Evolutionary conservation across 2,113 vertebrate genomes (phyloP).

Genomic region (Lampris megalopsis): DNA sequence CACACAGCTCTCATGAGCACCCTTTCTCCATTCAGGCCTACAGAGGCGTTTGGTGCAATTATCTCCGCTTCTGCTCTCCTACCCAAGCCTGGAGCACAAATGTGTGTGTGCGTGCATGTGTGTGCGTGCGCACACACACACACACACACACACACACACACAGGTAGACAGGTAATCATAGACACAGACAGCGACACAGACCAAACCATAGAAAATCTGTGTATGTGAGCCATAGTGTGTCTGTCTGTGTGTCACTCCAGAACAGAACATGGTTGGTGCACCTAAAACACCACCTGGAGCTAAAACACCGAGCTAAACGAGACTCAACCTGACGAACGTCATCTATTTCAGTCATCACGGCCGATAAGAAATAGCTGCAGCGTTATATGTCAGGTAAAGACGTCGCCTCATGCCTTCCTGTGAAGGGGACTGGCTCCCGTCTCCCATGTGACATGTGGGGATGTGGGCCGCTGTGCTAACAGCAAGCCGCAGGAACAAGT

Average conservation of each 20-base stretch:
- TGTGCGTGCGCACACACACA: not conserved
- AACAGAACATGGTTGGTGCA: not conserved
- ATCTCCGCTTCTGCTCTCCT: slow-evolving; percentile 20
- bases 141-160: too few species aligned
- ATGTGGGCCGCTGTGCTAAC: not conserved
- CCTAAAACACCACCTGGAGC: not conserved
- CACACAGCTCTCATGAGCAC: not conserved
- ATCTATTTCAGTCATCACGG: too few species aligned
- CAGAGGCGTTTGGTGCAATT: slow-evolving; percentile 8
- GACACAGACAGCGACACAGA: too few species aligned
- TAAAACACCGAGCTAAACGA: not conserved
- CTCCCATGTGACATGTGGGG: too few species aligned
- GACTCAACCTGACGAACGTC: not conserved
- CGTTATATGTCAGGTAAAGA: too few species aligned
- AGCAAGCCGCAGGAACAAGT: not conserved
- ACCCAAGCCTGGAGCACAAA: slow-evolving; percentile 11
- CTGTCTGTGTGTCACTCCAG: not conserved
- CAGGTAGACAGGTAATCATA: too few species aligned
- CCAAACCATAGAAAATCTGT: not conserved
- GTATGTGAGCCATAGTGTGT: not conserved
- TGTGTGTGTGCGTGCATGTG: not conserved
- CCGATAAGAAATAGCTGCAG: too few species aligned
- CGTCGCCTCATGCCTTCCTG: too few species aligned
- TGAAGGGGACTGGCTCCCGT: too few species aligned
- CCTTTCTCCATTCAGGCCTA: not conserved